phyloP scores from a whole-genome alignment of 2,888 invertebrate genomes.

The Dynastes grantii region DNA sequence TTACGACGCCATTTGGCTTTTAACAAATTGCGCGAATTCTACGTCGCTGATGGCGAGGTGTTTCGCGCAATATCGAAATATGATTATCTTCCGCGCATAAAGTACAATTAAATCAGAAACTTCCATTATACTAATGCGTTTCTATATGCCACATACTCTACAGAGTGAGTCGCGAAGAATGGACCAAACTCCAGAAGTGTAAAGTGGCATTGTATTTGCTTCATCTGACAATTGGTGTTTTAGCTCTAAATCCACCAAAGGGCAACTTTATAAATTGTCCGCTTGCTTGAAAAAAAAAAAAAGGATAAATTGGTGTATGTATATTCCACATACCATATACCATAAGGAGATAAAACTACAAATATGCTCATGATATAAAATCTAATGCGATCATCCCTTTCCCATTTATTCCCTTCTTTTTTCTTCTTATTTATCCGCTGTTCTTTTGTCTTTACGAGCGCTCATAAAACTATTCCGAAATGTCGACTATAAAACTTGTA shows the following conservation, averaged over 20 bases:
- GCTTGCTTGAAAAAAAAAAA: too few relatives aligned
- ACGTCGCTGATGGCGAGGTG: not conserved
- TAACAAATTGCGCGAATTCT: conserved; percentile 12
- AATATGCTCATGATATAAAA: not conserved
- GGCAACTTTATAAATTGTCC: too few relatives aligned
- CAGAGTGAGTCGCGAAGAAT: too few relatives aligned
- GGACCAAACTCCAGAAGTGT: too few relatives aligned
- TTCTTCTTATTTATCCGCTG: not conserved
- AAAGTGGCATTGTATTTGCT: too few relatives aligned
- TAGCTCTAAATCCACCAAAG: too few relatives aligned
- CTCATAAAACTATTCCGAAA: conserved; percentile 18
- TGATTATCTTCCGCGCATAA: conserved; percentile 31
- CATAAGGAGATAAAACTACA: not conserved
- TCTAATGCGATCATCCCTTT: not conserved
- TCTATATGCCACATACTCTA: not conserved
- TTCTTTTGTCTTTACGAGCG: conserved; percentile 7
- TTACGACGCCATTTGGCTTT: conserved; percentile 3
- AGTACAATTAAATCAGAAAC: conserved; percentile 36
- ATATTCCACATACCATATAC: too few relatives aligned
- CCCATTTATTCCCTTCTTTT: not conserved
- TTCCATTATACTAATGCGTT: conserved; percentile 39
- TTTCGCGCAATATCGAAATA: conserved; percentile 13
- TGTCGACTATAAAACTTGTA: conserved; percentile 18
- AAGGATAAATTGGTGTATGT: too few relatives aligned
- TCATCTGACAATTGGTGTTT: too few relatives aligned